Conservation (phyloP, 1,140 invertebrate species). For the Ostrea denselamellosa region DNA sequence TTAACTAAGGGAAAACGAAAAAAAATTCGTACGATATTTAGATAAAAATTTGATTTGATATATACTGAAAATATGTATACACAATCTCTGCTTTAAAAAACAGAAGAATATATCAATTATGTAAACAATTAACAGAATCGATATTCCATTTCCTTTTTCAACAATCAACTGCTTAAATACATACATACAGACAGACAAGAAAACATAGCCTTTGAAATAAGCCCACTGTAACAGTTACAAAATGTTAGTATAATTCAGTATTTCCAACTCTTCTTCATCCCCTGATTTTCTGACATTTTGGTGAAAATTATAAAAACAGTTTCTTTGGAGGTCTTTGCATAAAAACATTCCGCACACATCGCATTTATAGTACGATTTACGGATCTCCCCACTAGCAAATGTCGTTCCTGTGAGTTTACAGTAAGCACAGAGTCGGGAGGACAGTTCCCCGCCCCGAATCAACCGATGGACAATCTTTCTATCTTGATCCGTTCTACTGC, state of each 20-base stretch:
- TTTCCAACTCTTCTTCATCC: not conserved
- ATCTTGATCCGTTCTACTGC: not conserved
- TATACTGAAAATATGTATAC: no score
- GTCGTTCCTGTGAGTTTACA: not conserved
- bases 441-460: not conserved
- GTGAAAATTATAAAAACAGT: constrained; percentile 48
- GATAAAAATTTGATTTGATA: no score
- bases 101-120: no score
- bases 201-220: no score
- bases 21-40: no score
- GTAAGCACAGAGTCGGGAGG: not conserved
- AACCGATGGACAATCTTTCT: not conserved
- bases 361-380: constrained; percentile 53
- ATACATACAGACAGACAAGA: no score
- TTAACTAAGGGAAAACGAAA: no score
- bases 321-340: constrained; percentile 43
- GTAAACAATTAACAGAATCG: no score
- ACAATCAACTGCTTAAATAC: no score
- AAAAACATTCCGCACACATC: constrained; percentile 43
- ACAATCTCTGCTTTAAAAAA: no score
- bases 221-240: not conserved
- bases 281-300: not conserved
- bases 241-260: not conserved
- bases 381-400: constrained; percentile 38
- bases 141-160: no score